A percentile compares a stretch with the other conserved stretches of the same genome.
Evolutionary conservation across 2,113 vertebrate species (phyloP).

Genomic region (Spermophilus dauricus): DNA sequence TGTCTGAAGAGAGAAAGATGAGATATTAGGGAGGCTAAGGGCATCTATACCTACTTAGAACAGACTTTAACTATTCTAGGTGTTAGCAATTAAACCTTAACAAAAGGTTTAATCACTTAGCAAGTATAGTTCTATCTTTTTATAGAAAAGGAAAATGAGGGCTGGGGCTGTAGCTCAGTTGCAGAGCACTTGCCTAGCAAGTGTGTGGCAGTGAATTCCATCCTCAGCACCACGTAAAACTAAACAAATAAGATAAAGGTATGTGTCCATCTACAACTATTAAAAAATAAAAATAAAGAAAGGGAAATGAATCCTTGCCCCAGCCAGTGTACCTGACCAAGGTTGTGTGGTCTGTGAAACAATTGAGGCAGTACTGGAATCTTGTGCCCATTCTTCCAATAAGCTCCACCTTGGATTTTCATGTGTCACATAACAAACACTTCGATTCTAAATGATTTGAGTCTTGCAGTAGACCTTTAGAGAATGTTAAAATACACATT

Average conservation of each 20-base stretch:
- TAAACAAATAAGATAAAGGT: too few species aligned
- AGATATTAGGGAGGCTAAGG: neutral
- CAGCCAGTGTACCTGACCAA: neutral
- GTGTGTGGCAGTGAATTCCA: too few species aligned
- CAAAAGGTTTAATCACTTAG: neutral
- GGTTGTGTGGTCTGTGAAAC: neutral
- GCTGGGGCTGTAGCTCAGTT: too few species aligned
- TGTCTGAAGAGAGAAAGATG: neutral
- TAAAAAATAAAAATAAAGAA: neutral
- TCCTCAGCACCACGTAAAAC: too few species aligned
- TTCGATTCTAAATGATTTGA: neutral
- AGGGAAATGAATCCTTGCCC: neutral
- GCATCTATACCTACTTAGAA: neutral
- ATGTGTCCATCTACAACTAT: too few species aligned
- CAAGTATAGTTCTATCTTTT: neutral
- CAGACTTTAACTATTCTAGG: neutral
- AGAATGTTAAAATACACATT: neutral
- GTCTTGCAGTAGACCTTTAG: neutral
- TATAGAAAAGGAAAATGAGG: neutral
- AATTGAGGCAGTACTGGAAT: neutral
- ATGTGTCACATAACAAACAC: accelerated
- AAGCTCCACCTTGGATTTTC: neutral
- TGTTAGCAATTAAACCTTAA: neutral
- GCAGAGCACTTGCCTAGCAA: too few species aligned
- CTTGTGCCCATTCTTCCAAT: neutral